phyloP scores from a whole-genome alignment of 2,113 vertebrate genomes.

The Neopipo cinnamomea region DNA sequence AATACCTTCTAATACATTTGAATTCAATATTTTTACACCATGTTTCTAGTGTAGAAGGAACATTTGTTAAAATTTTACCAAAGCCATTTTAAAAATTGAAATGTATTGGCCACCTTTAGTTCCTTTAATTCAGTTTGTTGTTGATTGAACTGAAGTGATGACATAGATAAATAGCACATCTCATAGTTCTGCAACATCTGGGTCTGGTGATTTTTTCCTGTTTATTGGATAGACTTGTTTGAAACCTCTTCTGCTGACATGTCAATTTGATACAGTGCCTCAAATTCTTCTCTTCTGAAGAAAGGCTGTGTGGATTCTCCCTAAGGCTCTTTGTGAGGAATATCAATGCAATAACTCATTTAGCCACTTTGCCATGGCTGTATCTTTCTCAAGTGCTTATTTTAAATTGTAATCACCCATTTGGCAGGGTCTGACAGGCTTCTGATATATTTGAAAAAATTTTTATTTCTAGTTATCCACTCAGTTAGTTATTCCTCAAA shows the following conservation, averaged over 20 bases:
- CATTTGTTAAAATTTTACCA: not conserved
- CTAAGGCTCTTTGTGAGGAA: not conserved
- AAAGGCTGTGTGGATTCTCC: not conserved
- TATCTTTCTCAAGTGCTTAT: not conserved
- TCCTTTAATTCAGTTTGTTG: not conserved
- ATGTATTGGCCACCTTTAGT: not conserved
- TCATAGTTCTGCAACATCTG: not conserved
- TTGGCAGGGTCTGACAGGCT: not conserved
- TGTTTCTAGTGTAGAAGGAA: not conserved
- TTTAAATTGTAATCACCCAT: not conserved
- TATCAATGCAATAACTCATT: not conserved
- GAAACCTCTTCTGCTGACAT: conserved; percentile 29
- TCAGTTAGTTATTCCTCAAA: not conserved
- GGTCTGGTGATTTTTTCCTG: conserved; percentile 19
- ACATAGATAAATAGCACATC: not conserved
- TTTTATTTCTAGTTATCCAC: not conserved
- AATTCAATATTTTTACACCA: not conserved
- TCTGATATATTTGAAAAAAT: not conserved
- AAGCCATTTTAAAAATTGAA: not conserved
- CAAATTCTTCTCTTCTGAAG: not conserved
- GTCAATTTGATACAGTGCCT: not conserved
- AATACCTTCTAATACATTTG: not conserved
- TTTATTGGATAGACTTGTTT: conserved; percentile 27
- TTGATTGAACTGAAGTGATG: not conserved
- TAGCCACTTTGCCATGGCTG: not conserved